Percentiles rank a stretch among this genome's conserved stretches.
These are phyloP conservation scores for Pristionchus exspectatus DNA, from an alignment of 2,888 invertebrate genomes.

Conservation along the genomic window DNA sequence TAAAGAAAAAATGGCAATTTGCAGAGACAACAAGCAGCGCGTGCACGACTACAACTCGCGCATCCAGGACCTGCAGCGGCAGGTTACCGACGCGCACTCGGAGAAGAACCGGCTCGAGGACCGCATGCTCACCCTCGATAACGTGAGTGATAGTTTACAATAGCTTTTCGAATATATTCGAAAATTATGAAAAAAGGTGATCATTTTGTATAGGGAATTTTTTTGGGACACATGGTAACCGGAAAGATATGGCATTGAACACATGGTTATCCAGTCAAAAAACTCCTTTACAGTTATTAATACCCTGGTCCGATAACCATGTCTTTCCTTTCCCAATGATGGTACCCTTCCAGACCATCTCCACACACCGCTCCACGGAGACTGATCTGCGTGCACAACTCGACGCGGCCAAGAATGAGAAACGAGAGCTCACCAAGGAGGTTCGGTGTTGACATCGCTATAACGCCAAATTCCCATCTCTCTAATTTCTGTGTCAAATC, in stretches of 20 bases:
- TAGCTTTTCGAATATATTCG: no score
- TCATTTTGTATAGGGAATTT: no score
- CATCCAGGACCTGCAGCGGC: constrained; percentile 75
- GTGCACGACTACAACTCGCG: constrained; percentile 74
- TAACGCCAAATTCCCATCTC: no score
- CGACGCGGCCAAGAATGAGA: constrained; percentile 76
- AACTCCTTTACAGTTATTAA: no score
- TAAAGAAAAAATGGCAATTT: neutral
- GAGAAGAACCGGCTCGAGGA: constrained; percentile 77
- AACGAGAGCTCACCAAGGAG: constrained; percentile 67
- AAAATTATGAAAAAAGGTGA: no score
- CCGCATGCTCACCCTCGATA: constrained; percentile 73
- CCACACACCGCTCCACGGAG: constrained; percentile 71
- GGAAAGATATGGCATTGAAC: no score
- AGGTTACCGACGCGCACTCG: constrained; percentile 74
- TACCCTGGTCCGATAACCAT: no score
- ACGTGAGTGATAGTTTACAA: constrained; percentile 59
- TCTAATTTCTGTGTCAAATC: no score
- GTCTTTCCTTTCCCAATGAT: neutral
- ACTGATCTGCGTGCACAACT: constrained; percentile 74
- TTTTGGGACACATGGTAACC: no score
- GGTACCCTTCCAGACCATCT: constrained; percentile 61
- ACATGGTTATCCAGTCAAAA: no score
- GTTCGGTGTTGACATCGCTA: neutral
- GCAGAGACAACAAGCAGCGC: constrained; percentile 76